Conservation (phyloP, 2,888 invertebrate species). For the Cephus rjabovi region DNA sequence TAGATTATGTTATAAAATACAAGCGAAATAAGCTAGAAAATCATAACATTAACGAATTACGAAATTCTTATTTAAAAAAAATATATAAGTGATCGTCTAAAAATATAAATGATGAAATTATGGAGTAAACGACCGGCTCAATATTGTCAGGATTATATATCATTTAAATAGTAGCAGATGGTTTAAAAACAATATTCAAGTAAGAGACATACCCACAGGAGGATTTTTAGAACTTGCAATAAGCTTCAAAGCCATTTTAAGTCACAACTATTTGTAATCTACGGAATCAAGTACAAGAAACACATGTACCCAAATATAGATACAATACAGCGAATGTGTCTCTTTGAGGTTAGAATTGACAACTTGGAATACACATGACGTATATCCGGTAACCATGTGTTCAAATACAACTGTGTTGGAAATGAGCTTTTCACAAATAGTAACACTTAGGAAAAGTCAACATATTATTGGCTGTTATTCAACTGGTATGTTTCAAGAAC, state of each 20-base stretch:
- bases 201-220: constrained; percentile 45
- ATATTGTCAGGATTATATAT: not conserved
- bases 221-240: constrained; percentile 47
- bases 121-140: not conserved
- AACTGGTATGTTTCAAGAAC: not conserved
- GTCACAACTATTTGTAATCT: not conserved
- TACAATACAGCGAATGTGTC: not conserved
- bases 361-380: not conserved
- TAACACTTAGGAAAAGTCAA: not conserved
- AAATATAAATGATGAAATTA: constrained; percentile 2
- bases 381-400: not conserved
- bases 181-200: not conserved
- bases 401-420: no score
- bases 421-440: no score
- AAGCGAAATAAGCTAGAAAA: not conserved
- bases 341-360: not conserved
- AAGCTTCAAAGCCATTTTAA: constrained; percentile 46
- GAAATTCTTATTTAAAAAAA: not conserved
- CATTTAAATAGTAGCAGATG: not conserved
- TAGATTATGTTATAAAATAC: not conserved
- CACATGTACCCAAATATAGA: not conserved
- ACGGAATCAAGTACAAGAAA: not conserved
- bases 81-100: not conserved
- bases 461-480: not conserved
- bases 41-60: not conserved